phyloP scores from a whole-genome alignment of 2,888 invertebrate genomes.

The Gerris lacustris region DNA sequence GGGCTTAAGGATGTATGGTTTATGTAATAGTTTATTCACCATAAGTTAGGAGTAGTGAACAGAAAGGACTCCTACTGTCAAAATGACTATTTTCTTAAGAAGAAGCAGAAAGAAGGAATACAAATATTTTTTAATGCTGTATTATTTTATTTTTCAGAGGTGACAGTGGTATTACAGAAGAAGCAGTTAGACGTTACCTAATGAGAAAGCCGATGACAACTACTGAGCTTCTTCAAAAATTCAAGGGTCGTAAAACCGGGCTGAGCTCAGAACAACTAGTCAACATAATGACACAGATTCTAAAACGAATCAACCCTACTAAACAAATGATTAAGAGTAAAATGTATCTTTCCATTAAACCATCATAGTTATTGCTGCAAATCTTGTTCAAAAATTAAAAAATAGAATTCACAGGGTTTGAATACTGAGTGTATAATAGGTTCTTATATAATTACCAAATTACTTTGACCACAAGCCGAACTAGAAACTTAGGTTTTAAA shows the following conservation, averaged over 20 bases:
- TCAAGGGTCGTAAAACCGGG: constrained; percentile 86
- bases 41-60: no score
- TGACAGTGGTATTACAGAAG: constrained; percentile 84
- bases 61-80: no score
- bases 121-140: no score
- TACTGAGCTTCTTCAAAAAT: constrained; percentile 86
- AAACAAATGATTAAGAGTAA: constrained; percentile 85
- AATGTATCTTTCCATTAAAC: constrained; percentile 84
- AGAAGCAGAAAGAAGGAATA: no score
- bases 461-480: no score
- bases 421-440: no score
- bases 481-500: no score
- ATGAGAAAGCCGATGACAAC: constrained; percentile 96
- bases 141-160: constrained; percentile 39
- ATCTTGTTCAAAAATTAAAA: not conserved
- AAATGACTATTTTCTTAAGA: no score
- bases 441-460: no score
- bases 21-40: no score
- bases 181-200: constrained; percentile 84
- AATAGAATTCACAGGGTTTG: not conserved
- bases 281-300: constrained; percentile 83
- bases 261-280: constrained; percentile 82
- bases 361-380: constrained; percentile 28
- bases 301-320: constrained; percentile 87
- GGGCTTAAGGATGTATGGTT: no score